Conservation (phyloP, 2,113 vertebrate species). For the Microtus pennsylvanicus region DNA sequence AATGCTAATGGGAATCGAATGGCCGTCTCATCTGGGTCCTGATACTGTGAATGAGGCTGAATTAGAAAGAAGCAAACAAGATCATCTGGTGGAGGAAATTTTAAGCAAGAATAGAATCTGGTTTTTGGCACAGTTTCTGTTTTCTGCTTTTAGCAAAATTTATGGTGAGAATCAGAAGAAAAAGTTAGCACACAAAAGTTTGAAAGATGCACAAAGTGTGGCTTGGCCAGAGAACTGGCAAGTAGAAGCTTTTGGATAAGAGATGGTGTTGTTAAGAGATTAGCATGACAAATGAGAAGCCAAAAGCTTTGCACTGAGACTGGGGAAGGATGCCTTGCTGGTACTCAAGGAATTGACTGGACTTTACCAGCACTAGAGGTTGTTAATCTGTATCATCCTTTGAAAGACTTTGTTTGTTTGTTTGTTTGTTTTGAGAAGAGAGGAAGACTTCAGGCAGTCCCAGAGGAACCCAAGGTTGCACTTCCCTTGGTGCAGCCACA, state of each 20-base stretch:
- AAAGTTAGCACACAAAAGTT: background rate
- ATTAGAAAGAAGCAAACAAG: background rate
- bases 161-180: background rate
- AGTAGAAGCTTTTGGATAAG: background rate
- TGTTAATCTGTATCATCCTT: background rate
- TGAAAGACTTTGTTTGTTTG: too few species aligned
- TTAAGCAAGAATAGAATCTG: background rate
- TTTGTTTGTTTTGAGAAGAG: background rate
- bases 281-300: background rate
- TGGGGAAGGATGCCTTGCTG: background rate
- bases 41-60: background rate
- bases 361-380: background rate
- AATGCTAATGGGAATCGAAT: background rate
- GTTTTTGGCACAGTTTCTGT: background rate
- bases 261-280: background rate
- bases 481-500: background rate
- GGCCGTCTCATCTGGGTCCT: too few species aligned
- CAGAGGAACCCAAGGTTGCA: background rate
- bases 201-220: background rate
- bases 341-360: background rate
- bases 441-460: too few species aligned
- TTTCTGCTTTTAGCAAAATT: background rate
- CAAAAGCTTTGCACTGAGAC: background rate
- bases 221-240: background rate
- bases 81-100: background rate